phyloP scores from a whole-genome alignment of 2,888 invertebrate genomes.

The Amphipyra berbera region DNA sequence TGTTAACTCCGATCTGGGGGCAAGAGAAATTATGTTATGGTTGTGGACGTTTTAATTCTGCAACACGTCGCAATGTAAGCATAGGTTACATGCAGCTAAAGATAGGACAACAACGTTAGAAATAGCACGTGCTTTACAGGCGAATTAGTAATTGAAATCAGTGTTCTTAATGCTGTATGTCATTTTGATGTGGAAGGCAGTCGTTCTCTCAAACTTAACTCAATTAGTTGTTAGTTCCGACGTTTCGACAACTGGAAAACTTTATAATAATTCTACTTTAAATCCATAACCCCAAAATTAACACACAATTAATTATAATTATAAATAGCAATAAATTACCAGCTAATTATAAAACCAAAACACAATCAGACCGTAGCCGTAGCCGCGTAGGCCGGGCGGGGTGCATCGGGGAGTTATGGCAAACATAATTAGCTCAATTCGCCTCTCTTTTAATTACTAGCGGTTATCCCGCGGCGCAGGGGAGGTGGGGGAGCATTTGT shows the following conservation, averaged over 20 bases:
- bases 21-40: slow-evolving; percentile 2
- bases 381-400: slow-evolving; percentile 44
- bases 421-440: slow-evolving; percentile 75
- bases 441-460: slow-evolving; percentile 72
- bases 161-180: too few species aligned
- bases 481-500: slow-evolving; percentile 20
- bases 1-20: slow-evolving; percentile 74
- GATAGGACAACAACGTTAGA: too few species aligned
- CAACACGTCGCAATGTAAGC: too few species aligned
- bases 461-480: slow-evolving; percentile 39
- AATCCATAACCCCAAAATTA: not conserved
- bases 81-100: too few species aligned
- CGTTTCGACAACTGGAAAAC: too few species aligned
- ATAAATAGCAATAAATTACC: slow-evolving; percentile 44
- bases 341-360: slow-evolving; percentile 59
- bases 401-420: slow-evolving; percentile 58
- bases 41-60: not conserved
- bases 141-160: too few species aligned
- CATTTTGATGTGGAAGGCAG: too few species aligned
- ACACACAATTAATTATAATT: slow-evolving; percentile 40
- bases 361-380: slow-evolving; percentile 51
- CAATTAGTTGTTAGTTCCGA: too few species aligned
- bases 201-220: too few species aligned
- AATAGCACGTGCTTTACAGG: too few species aligned
- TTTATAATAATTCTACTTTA: too few species aligned